A percentile compares a stretch with the other conserved stretches of the same genome.
These are phyloP conservation scores for Lepidocyrtoides sp. DNA, from an alignment of 2,888 invertebrate genomes.

Conservation along the genomic window DNA sequence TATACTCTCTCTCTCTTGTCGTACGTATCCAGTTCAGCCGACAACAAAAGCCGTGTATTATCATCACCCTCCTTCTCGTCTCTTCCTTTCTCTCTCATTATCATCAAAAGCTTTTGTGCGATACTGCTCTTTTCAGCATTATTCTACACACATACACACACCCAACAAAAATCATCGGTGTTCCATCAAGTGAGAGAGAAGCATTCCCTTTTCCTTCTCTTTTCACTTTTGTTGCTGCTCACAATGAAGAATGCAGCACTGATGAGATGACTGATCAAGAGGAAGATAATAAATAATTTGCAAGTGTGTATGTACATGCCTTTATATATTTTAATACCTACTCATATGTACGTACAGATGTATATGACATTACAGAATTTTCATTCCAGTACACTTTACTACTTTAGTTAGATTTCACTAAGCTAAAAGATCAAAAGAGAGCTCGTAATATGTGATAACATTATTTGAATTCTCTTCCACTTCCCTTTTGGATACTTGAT, in stretches of 20 bases:
- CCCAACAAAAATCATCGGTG: not conserved
- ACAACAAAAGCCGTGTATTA: too few relatives aligned
- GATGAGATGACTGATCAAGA: not conserved
- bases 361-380: not conserved
- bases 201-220: not conserved
- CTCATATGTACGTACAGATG: not conserved
- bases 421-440: constrained; percentile 56
- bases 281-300: not conserved
- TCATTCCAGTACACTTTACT: constrained; percentile 6
- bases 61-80: too few relatives aligned
- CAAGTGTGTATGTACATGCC: not conserved
- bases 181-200: constrained; percentile 35
- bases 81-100: too few relatives aligned
- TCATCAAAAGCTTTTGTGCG: too few relatives aligned
- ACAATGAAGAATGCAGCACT: constrained; percentile 9
- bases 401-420: too few relatives aligned
- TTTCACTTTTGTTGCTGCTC: not conserved
- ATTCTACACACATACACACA: not conserved
- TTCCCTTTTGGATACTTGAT: constrained; percentile 44
- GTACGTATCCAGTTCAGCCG: too few relatives aligned
- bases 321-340: not conserved
- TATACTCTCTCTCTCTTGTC: too few relatives aligned
- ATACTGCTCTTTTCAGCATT: constrained; percentile 3
- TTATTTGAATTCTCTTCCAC: constrained; percentile 53
- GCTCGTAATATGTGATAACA: constrained; percentile 42